phyloP scores from a whole-genome alignment of 2,797 vertebrate genomes.

The Ceyx erithaca region DNA sequence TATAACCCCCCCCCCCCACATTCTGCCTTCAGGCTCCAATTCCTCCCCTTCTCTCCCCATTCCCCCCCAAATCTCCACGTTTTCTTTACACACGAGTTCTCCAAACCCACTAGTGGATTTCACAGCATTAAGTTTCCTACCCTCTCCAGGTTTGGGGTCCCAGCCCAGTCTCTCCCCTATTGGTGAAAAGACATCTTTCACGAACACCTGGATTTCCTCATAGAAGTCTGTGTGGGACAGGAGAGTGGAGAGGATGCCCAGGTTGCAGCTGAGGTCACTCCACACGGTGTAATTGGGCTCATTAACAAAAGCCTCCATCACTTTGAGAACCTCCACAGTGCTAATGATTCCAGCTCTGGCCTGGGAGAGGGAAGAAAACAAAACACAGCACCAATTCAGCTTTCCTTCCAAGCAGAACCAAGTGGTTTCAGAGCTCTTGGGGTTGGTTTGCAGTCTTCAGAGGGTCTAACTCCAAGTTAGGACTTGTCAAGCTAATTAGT shows the following conservation, averaged over 20 bases:
- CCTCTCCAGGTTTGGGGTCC: slow-evolving; percentile 95
- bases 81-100: not conserved
- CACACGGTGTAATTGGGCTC: slow-evolving; percentile 99
- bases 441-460: not conserved
- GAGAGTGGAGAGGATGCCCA: slow-evolving; percentile 93
- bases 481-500: not conserved
- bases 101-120: not conserved
- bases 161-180: slow-evolving; percentile 94
- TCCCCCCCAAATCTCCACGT: not conserved
- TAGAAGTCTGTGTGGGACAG: slow-evolving; percentile 97
- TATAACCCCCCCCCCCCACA: not conserved
- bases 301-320: slow-evolving; percentile 98
- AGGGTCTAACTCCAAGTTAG: not conserved
- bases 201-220: slow-evolving; percentile 95
- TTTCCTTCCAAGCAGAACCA: slow-evolving; percentile 16
- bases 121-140: slow-evolving; percentile 70
- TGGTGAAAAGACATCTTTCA: slow-evolving; percentile 94
- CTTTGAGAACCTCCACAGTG: slow-evolving; percentile 95
- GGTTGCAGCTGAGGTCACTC: slow-evolving; percentile 99
- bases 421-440: not conserved
- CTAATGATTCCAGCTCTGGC: slow-evolving; percentile 96
- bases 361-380: slow-evolving; percentile 77
- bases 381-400: not conserved
- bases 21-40: not conserved
- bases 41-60: not conserved